Evolutionary conservation across 1,140 invertebrate genomes (phyloP).

Genomic region (Apis florea): DNA sequence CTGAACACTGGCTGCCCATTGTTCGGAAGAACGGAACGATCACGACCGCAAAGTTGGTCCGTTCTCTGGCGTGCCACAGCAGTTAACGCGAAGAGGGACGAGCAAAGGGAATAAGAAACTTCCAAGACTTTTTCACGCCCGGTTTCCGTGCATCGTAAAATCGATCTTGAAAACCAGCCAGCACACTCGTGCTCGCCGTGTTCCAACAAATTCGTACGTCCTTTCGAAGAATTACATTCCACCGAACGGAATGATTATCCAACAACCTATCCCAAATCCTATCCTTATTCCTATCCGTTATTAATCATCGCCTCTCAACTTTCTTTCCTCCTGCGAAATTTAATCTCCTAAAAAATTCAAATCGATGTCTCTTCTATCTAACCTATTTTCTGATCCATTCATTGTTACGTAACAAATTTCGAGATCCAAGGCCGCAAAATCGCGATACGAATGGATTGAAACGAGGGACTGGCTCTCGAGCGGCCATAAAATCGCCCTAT

Average conservation of each 20-base stretch:
- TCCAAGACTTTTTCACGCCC: slow-evolving; percentile 40
- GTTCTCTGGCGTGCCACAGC: slow-evolving; percentile 40
- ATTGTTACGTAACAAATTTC: background rate
- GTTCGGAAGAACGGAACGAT: slow-evolving; percentile 55
- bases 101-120: slow-evolving; percentile 26
- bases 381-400: background rate
- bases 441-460: background rate
- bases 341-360: too few relatives aligned
- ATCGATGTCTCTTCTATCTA: too few relatives aligned
- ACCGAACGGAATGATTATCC: background rate
- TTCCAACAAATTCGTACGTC: slow-evolving; percentile 11
- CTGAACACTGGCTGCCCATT: slow-evolving; percentile 54
- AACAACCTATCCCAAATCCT: too few relatives aligned
- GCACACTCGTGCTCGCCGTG: slow-evolving; percentile 18
- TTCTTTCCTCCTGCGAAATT: too few relatives aligned
- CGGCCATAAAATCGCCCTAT: slow-evolving; percentile 51
- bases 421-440: background rate
- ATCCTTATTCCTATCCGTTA: background rate
- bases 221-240: background rate
- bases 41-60: slow-evolving; percentile 43
- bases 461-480: slow-evolving; percentile 3
- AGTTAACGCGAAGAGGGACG: slow-evolving; percentile 50
- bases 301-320: background rate
- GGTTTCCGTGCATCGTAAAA: slow-evolving; percentile 50
- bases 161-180: slow-evolving; percentile 28